Evolutionary conservation across 2,888 invertebrate species (phyloP), one percentile per base, ranked within the genome.

Genomic region (Tachina lurida): DNA sequence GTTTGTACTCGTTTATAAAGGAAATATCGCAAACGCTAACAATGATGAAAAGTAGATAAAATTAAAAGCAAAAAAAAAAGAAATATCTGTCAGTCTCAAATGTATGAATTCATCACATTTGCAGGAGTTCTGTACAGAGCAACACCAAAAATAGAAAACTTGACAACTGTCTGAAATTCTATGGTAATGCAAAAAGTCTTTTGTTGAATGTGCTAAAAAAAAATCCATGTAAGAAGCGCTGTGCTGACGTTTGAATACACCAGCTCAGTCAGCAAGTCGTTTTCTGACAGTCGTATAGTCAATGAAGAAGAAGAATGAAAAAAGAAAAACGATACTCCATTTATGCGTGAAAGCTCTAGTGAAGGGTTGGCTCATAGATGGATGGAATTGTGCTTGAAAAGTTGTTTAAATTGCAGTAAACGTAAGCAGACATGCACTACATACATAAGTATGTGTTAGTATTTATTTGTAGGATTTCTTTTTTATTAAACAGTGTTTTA

Each of bases 61-160:
- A 71, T 74, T 31, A 52, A 54, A 62, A n/a, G n/a, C n/a, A n/a
- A n/a, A 75, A 70, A 31, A 17, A 58, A 58, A 10, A 58, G 8
- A 5, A 58, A 19, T 41, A 45, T 54, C 75, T 43, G 54, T 17
- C 70, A 62, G 43, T 63, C 52, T 9, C 60, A 58, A 76, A 74
- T 73, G 47, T 77, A 71, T 79, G 76, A 80, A 83, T 78, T 78
- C 74, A 78, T 85, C 78, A 78, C 47, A 78, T 73, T 75, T 65
- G 47, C n/a, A n/a, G n/a, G 43, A 43, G 41, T 12, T 54, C 7
- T 9, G 8, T 54, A 39, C 41, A 52, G 31, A 31, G 31, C 41
- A 52, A 43, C 67, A 60, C 15, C 17, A 68, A 62, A 71, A 68
- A 49, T 52, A 41, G 12, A 74, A 74, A 74, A 17, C 70, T 43